Evolutionary conservation across 2,888 invertebrate genomes (phyloP), one percentile per base, ranked within the genome.

Genomic region (Heteropelma amictum): DNA sequence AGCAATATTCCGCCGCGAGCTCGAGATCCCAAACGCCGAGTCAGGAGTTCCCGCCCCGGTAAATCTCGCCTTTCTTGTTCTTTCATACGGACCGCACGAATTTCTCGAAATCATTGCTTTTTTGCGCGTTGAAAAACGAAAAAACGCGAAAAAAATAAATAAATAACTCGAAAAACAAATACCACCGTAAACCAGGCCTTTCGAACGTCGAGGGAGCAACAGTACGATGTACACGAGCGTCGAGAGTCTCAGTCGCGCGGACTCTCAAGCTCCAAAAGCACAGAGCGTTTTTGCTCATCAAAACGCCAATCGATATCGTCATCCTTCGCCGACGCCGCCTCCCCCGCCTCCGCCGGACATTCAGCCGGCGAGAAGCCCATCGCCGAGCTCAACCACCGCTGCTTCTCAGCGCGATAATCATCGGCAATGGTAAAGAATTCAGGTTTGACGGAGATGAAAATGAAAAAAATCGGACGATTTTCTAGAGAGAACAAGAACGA

Each of bases 11-110:
- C 33, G 89, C 87, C 45, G 85, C 88, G 64, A 89, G 87, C 83
- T 88, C 89, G n/a, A 82, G 89, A 81, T 88, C 89, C 54, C 88
- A 89, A 69, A 89, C 89, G 23, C 89, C 89, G 14, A 88, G 85
- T 75, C 88, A 86, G 70, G 89, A 89, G 38, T 86, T 86, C 45
- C 82, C 79, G 28, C 86, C 82, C 77, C 83, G 86, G 86, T 88
- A 81, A 60, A 28, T 53, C 54, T 65, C 12, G 10, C 3, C 14
- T 10, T 28, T 7, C 12, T 23, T 7, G 12, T 40, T 51, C 65
- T 51, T 2, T 6, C 5, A 4, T 7, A n/a, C 10, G 23, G 8
- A 49, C n/a, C 17, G 10, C 7, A 45, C 14, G 19, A 8, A 19
- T 10, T 7, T 5, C 1, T 45, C 4, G 19, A 19, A 45, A 45